Evolutionary conservation across 2,113 vertebrate genomes (phyloP).

Genomic region (Oreochromis aureus): DNA sequence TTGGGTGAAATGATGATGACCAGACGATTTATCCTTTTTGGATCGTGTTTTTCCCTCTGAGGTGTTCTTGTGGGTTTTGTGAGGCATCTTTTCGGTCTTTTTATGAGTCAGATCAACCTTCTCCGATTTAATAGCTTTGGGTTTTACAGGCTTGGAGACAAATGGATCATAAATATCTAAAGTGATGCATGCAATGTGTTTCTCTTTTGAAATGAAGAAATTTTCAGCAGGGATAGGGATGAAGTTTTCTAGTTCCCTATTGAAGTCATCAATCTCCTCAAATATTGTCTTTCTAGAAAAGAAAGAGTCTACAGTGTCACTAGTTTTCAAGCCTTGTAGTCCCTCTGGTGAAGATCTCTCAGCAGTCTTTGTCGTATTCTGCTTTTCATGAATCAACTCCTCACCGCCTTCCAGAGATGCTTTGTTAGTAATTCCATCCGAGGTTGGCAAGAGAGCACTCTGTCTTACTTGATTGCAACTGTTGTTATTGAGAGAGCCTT

Average conservation of each 20-base stretch:
- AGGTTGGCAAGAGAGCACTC: background rate
- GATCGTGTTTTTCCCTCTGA: constrained; percentile 50
- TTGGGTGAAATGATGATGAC: constrained; percentile 21
- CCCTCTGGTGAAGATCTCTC: background rate
- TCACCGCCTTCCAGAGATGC: background rate
- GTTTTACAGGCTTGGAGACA: background rate
- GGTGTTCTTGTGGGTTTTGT: constrained; percentile 52
- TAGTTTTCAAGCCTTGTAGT: background rate
- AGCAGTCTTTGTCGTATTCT: background rate
- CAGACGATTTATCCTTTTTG: constrained; percentile 58
- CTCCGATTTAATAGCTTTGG: background rate
- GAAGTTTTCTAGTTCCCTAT: constrained; percentile 39
- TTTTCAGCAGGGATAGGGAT: constrained; percentile 21
- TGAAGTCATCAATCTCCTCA: constrained; percentile 34
- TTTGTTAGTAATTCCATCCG: constrained; percentile 2
- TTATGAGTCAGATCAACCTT: background rate
- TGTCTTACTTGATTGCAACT: constrained; percentile 8
- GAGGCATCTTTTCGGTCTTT: constrained; percentile 52
- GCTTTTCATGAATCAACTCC: constrained; percentile 2
- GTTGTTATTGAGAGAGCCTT: constrained; percentile 30
- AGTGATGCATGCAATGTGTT: constrained; percentile 30
- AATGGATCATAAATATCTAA: constrained; percentile 45
- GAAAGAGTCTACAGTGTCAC: background rate
- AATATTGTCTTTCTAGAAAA: background rate
- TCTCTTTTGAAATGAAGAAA: constrained; percentile 24